A percentile compares a stretch with the other conserved stretches of the same genome.
Evolutionary conservation across 2,113 vertebrate genomes (phyloP).

Genomic region (Monopterus albus): DNA sequence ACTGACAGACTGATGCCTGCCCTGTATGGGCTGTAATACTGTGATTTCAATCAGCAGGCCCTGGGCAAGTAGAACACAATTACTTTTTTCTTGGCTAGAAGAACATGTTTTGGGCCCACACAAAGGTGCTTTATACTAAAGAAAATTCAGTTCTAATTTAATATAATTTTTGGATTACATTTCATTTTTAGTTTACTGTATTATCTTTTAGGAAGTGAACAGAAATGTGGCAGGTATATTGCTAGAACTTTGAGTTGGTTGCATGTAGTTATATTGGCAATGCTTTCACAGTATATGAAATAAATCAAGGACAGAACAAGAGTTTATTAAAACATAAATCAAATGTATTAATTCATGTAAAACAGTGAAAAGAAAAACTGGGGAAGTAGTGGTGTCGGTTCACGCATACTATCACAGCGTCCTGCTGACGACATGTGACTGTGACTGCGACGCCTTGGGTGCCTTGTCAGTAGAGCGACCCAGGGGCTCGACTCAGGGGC

Average conservation of each 20-base stretch:
- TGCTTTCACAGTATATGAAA: too few species aligned
- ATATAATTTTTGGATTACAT: neutral
- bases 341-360: neutral
- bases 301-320: neutral
- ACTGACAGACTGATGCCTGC: slow-evolving; percentile 37
- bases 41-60: slow-evolving; percentile 50
- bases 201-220: neutral
- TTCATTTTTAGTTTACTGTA: neutral
- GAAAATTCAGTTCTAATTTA: slow-evolving; percentile 4
- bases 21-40: slow-evolving; percentile 27
- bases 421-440: slow-evolving; percentile 52
- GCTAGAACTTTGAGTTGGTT: neutral
- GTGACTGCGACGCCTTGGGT: slow-evolving; percentile 58
- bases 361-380: neutral
- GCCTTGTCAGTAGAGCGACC: slow-evolving; percentile 59
- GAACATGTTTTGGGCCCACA: slow-evolving; percentile 20
- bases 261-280: neutral
- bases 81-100: slow-evolving; percentile 30
- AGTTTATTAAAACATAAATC: neutral
- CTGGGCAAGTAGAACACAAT: slow-evolving; percentile 41
- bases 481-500: slow-evolving; percentile 60
- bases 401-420: slow-evolving; percentile 16
- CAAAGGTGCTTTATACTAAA: slow-evolving; percentile 31
- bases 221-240: rapidly evolving
- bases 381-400: slow-evolving; percentile 27